Conservation (phyloP, 2,888 invertebrate species). For the Buathra laborator region DNA sequence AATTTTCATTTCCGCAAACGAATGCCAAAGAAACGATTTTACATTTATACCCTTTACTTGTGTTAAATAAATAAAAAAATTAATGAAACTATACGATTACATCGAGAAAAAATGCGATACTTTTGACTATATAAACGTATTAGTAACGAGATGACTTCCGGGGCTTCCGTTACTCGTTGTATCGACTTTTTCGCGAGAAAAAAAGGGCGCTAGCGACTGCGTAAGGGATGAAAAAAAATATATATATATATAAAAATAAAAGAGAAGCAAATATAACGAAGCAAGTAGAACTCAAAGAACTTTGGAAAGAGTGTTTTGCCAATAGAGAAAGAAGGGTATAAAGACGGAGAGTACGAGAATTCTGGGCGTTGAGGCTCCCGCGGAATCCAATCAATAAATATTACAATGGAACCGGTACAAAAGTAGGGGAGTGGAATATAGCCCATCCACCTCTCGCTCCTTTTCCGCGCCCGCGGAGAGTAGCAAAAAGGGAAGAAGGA, state of each 20-base stretch:
- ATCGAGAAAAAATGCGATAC: background rate
- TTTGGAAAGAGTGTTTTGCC: slow-evolving; percentile 11
- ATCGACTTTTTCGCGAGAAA: background rate
- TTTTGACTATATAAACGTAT: background rate
- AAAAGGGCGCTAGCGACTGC: too few relatives aligned
- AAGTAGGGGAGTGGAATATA: slow-evolving; percentile 79
- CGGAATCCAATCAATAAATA: slow-evolving; percentile 85
- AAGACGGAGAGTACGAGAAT: slow-evolving; percentile 35
- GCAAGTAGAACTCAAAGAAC: background rate
- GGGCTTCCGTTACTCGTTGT: background rate
- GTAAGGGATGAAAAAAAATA: too few relatives aligned
- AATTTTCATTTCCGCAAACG: too few relatives aligned
- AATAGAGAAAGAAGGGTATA: slow-evolving; percentile 31
- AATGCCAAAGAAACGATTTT: too few relatives aligned
- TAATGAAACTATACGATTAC: background rate
- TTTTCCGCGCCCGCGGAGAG: slow-evolving; percentile 74
- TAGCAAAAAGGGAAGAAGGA: slow-evolving; percentile 66
- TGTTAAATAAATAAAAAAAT: too few relatives aligned
- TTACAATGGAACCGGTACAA: slow-evolving; percentile 83
- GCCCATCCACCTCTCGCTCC: slow-evolving; percentile 79
- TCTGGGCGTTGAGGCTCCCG: slow-evolving; percentile 77
- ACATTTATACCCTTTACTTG: too few relatives aligned
- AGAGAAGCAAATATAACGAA: background rate
- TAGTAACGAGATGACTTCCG: background rate
- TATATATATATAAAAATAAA: background rate